Evolutionary conservation across 2,888 invertebrate species (phyloP).

Genomic region (Noctua janthina): DNA sequence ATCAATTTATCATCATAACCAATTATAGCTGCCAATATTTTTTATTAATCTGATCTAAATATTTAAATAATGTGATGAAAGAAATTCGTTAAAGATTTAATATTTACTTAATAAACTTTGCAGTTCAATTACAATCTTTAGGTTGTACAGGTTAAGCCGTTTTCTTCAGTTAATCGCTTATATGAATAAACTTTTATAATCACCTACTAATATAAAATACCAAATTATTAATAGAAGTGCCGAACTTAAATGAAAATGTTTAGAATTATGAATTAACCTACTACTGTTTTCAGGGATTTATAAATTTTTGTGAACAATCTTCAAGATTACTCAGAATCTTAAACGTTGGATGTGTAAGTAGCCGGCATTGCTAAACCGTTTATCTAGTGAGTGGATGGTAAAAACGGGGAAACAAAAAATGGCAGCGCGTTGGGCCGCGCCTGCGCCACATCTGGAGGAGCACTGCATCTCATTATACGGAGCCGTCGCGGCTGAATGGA

Average conservation of each 20-base stretch:
- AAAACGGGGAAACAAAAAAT: constrained; percentile 81
- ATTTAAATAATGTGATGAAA: neutral
- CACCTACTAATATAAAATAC: neutral
- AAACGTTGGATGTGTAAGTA: constrained; percentile 41
- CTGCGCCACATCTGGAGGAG: constrained; percentile 89
- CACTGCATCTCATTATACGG: constrained; percentile 88
- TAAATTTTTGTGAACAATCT: neutral
- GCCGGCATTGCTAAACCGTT: constrained; percentile 61
- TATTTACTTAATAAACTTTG: neutral
- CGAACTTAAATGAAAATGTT: neutral
- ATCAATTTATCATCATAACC: neutral
- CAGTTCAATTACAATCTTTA: neutral
- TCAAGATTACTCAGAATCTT: constrained; percentile 22
- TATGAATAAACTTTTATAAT: neutral
- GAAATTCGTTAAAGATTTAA: neutral
- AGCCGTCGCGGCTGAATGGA: constrained; percentile 85
- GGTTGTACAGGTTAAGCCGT: neutral
- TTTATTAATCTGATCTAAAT: neutral
- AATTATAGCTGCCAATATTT: constrained; percentile 2
- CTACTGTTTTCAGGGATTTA: constrained; percentile 7
- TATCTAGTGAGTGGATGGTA: constrained; percentile 65
- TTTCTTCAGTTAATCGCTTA: constrained; percentile 9
- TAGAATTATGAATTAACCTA: neutral
- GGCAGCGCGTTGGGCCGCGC: constrained; percentile 82
- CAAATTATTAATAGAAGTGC: neutral